Evolutionary conservation across 2,113 vertebrate genomes (phyloP).

Genomic region (Aleadryas rufinucha): DNA sequence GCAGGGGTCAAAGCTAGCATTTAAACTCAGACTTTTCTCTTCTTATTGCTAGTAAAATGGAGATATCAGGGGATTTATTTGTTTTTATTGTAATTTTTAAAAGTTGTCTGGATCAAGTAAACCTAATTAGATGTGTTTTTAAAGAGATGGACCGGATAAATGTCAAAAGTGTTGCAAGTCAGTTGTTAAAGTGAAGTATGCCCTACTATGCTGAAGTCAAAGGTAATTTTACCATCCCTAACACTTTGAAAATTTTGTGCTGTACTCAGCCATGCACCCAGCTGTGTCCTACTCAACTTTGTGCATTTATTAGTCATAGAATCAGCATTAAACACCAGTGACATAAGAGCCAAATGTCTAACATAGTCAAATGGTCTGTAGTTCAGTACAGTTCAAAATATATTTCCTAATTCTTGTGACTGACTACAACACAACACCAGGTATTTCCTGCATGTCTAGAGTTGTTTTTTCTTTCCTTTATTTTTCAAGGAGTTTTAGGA

Average conservation of each 20-base stretch:
- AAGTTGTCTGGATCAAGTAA: neutral
- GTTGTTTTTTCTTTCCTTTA: neutral
- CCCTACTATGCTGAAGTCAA: neutral
- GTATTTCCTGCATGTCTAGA: neutral
- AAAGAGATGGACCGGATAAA: neutral
- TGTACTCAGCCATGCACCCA: neutral
- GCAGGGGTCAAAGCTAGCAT: neutral
- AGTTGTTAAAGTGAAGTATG: neutral
- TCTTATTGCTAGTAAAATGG: conserved; percentile 13
- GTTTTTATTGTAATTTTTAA: neutral
- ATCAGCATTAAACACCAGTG: neutral
- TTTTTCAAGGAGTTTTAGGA: neutral
- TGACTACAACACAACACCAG: neutral
- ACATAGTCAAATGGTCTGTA: neutral
- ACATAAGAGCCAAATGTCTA: neutral
- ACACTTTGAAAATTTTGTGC: neutral
- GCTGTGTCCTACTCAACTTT: neutral
- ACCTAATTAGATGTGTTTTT: neutral
- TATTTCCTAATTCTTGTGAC: neutral
- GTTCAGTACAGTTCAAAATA: neutral
- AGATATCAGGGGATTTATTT: neutral
- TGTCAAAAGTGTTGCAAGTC: neutral
- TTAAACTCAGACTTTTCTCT: conserved; percentile 34
- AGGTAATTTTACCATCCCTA: neutral
- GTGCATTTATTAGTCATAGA: neutral